Conservation (phyloP, 1,140 invertebrate species). For the Temnothorax curvispinosus region DNA sequence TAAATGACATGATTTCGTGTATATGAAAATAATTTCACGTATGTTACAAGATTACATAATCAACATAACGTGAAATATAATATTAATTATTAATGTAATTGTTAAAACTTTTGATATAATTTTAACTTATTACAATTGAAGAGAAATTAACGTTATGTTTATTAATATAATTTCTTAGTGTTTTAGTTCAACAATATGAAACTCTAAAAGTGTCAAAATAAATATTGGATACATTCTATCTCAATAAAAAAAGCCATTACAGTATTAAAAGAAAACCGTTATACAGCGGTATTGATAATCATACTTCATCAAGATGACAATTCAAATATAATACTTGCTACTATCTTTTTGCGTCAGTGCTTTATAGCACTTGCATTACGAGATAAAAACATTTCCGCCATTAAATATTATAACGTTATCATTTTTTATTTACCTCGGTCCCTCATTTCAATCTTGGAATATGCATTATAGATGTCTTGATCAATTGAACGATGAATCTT, state of each 20-base stretch:
- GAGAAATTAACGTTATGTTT: neutral
- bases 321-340: neutral
- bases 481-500: neutral
- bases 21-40: neutral
- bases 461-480: neutral
- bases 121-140: neutral
- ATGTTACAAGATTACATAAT: neutral
- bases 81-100: neutral
- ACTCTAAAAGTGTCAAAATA: neutral
- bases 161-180: neutral
- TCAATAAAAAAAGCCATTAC: neutral
- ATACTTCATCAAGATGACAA: conserved; percentile 18
- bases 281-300: conserved; percentile 30
- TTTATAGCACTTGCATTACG: neutral
- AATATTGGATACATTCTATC: neutral
- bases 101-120: neutral
- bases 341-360: neutral
- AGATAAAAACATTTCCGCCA: neutral
- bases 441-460: conserved; percentile 35
- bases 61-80: neutral
- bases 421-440: conserved; percentile 53
- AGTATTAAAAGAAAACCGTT: conserved; percentile 31
- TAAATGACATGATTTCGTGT: neutral
- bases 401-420: neutral
- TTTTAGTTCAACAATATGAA: neutral